Evolutionary conservation across 2,113 vertebrate species (phyloP), one percentile per base, ranked within the genome.

Genomic region (Triplophysa siluroides): DNA sequence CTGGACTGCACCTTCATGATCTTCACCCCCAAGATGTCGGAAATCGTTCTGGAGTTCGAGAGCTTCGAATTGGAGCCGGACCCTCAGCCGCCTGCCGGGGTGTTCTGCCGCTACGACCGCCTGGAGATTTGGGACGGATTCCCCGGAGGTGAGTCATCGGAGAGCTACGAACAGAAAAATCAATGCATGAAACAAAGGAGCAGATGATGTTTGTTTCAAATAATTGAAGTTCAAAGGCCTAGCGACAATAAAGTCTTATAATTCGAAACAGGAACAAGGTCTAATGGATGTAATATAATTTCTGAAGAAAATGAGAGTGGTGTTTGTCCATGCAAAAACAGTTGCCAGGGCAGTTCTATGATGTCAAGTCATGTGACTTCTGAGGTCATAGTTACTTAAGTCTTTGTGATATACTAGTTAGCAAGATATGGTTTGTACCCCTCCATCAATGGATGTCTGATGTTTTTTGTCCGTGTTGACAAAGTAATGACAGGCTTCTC

Each of bases 121-220:
- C 89, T 99, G 80, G 98, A 99, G 90, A 96, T 98, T 89, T 99
- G 98, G 98, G 98, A 98, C 62, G 98, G 98, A 79, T 96, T 98
- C 88, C 96, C 97, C 0, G 96, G 96, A 82, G 97, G 98, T 99
- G 92, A 93, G 94, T 29, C 13, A 18, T 5, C 50, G 7, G 43
- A 65, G 19, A 38, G 21, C 47, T 18, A 43, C 29, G 60, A 60
- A 41, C 33, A 23, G 6, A 54, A 74, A 26, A 75, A 62, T 23
- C 8, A 47, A 29, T 62, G 16, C 24, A 47, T 76, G 33, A 60
- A 73, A 73, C 52, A 60, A 73, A 60, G 23, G n/a, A 73, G 21
- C 0, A 73, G 33, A 73, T 73, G 13, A 73, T 43, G 52, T 73
- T 73, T 43, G 70, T 21, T 12, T 4, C 18, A 56, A 38, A 56